Evolutionary conservation across 2,888 invertebrate species (phyloP), one percentile per base, ranked within the genome.

Genomic region (Zygaena filipendulae): DNA sequence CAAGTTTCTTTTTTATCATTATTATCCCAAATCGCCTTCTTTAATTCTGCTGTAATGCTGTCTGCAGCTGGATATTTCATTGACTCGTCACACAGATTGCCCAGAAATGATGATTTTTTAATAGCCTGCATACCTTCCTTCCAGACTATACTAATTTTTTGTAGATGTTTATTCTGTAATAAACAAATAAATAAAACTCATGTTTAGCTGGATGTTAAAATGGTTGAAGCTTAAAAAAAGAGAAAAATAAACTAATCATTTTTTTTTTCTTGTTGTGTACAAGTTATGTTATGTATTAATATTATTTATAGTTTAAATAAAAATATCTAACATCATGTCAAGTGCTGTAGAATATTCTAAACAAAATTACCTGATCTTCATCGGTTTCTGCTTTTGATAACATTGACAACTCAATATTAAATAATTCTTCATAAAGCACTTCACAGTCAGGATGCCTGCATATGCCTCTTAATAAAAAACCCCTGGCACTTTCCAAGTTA

Each of bases 401-500:
- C 16, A 64, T 50, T 33, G 45, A 48, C 1, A 71, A 56, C 48
- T 70, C 70, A 45, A 66, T 64, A 43, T 62, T 68, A 48, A 74
- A 74, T 3, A 79, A 40, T 60, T 91, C 88, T n/a, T 81, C 69
- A 58, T 90, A 91, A 2, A 95, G 71, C 5, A 82, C 49, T 44
- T 84, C 82, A 1, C 87, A 86, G 7, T 85, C 75, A 0, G 88
- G 86, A 59, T 92, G 91, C 39, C 88, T 82, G 29, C 90, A 86
- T 11, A 95, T 63, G 0, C 90, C 95, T 49, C 90, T 85, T 22
- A 92, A 74, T 10, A 95, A 71, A 36, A 90, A 83, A 35, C 80
- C 82, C 39, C 90, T 82, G 1, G 92, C 91, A 43, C 82, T 86
- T 11, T 87, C 84, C 7, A 86, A 53, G 40, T 89, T 87, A 16